Evolutionary conservation across 2,888 invertebrate species (phyloP).

Genomic region (Epistrophe grossulariae): DNA sequence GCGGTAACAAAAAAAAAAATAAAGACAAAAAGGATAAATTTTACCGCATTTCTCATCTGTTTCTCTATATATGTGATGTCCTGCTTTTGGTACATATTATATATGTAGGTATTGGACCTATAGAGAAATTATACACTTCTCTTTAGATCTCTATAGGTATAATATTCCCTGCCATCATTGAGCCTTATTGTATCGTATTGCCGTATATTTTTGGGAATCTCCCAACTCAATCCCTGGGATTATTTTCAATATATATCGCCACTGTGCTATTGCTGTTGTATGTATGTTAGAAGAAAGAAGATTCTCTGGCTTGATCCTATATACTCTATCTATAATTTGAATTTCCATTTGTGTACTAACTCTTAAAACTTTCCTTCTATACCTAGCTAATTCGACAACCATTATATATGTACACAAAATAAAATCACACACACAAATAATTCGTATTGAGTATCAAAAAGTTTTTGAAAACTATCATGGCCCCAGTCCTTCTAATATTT

Average conservation of each 20-base stretch:
- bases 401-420: conserved; percentile 29
- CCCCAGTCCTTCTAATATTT: background rate
- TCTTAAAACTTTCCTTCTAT: conserved; percentile 58
- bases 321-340: conserved; percentile 56
- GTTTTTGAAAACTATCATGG: conserved; percentile 68
- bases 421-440: conserved; percentile 28
- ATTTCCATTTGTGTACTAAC: conserved; percentile 74
- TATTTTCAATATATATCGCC: conserved; percentile 70
- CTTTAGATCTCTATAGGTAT: background rate
- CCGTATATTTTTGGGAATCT: conserved; percentile 47
- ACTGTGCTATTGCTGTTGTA: background rate
- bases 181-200: conserved; percentile 12
- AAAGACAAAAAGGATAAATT: conserved; percentile 57
- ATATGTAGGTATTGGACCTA: conserved; percentile 13
- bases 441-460: conserved; percentile 74
- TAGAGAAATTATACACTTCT: conserved; percentile 3
- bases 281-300: background rate
- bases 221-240: conserved; percentile 59
- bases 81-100: conserved; percentile 1
- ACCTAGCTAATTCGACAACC: conserved; percentile 2
- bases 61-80: conserved; percentile 16
- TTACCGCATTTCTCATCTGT: conserved; percentile 68
- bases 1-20: conserved; percentile 15
- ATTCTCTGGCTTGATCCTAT: conserved; percentile 21
- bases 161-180: background rate